phyloP scores from a whole-genome alignment of 1,140 invertebrate species.

The Pygmarrhopalites habei region DNA sequence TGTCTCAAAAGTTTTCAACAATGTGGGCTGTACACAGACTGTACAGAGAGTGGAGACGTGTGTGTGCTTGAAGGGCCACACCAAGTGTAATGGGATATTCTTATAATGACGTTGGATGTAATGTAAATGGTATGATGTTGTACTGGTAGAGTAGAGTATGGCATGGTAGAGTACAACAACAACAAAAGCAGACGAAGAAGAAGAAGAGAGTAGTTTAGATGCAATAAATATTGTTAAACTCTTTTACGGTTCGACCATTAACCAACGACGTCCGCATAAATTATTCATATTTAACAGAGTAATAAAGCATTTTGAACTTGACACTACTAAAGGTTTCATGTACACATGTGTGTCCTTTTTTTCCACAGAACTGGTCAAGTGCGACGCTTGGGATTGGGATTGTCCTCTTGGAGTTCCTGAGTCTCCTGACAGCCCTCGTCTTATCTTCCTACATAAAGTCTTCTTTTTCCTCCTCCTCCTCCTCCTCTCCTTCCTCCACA shows the following conservation, averaged over 20 bases:
- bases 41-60: no score
- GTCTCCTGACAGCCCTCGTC: conserved; percentile 24
- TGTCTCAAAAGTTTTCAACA: no score
- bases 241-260: conserved; percentile 4
- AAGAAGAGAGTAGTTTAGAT: no score
- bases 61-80: no score
- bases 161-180: no score
- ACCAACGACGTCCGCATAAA: conserved; percentile 3
- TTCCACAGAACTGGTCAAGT: conserved; percentile 24
- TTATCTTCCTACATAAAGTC: conserved; percentile 26
- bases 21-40: no score
- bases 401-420: conserved; percentile 25
- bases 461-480: no score
- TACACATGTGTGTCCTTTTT: background rate
- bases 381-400: conserved; percentile 15
- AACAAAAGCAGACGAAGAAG: no score
- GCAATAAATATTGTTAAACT: conserved; percentile 1
- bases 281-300: conserved; percentile 11
- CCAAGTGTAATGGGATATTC: no score
- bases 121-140: no score
- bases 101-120: no score
- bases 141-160: no score
- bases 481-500: conserved; percentile 24
- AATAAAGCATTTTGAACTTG: conserved; percentile 12
- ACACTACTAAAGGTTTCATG: background rate